phyloP scores from a whole-genome alignment of 2,113 vertebrate genomes.

The Azemiops feae region DNA sequence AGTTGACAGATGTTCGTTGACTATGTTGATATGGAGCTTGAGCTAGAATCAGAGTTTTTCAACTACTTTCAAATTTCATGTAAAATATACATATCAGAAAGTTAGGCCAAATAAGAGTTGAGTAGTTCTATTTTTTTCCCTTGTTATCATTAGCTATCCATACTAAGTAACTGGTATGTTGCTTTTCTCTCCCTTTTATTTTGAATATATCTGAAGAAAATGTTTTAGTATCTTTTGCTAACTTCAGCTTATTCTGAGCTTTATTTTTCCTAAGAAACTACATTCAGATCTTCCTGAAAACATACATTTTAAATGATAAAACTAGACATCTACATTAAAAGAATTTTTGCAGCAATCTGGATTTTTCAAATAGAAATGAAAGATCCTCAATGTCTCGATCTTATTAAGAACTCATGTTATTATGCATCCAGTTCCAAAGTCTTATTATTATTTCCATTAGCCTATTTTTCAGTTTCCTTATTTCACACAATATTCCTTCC shows the following conservation, averaged over 20 bases:
- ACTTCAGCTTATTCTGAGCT: background rate
- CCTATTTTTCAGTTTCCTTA: background rate
- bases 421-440: background rate
- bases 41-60: background rate
- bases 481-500: background rate
- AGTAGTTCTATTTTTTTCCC: background rate
- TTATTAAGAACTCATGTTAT: background rate
- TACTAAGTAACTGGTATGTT: background rate
- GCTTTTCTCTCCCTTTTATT: background rate
- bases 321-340: background rate
- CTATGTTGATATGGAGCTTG: background rate
- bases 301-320: background rate
- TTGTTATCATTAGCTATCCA: background rate
- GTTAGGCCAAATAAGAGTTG: background rate
- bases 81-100: background rate
- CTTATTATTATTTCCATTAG: background rate
- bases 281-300: background rate
- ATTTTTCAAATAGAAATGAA: background rate
- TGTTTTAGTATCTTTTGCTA: background rate
- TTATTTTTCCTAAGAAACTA: background rate
- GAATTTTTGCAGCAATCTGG: background rate
- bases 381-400: background rate
- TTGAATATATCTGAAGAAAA: background rate
- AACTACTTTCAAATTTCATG: background rate
- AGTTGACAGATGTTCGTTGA: background rate